These are phyloP conservation scores for Cinclus cinclus DNA, from an alignment of 2,113 vertebrate species.

Conservation along the genomic window DNA sequence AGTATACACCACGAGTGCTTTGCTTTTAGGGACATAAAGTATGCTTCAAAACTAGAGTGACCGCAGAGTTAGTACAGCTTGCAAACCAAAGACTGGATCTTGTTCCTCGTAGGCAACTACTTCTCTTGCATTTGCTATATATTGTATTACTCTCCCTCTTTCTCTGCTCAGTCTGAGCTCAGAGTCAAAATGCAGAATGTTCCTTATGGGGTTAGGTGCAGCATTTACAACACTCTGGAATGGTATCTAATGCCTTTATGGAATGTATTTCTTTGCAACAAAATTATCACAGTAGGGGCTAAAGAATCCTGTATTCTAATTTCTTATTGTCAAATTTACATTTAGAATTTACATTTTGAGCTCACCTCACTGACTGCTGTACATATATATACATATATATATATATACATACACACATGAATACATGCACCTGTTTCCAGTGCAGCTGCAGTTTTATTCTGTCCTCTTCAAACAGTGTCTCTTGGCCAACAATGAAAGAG, in stretches of 20 bases:
- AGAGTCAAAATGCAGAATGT: accelerated
- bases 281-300: neutral
- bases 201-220: neutral
- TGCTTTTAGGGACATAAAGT: neutral
- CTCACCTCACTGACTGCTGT: neutral
- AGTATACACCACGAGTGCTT: neutral
- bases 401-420: accelerated
- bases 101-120: neutral
- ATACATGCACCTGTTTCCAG: neutral
- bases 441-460: neutral
- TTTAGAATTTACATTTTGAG: neutral
- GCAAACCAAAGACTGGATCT: neutral
- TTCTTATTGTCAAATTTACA: neutral
- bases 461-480: neutral
- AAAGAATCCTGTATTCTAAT: neutral
- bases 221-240: neutral
- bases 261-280: neutral
- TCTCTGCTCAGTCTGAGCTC: neutral
- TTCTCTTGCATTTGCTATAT: neutral
- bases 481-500: neutral
- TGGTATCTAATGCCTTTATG: neutral
- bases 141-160: neutral
- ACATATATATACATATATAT: accelerated
- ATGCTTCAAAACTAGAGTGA: neutral
- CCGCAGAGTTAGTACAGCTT: neutral